Conservation (phyloP, 2,888 invertebrate genomes). For the Xestia sexstrigata region DNA sequence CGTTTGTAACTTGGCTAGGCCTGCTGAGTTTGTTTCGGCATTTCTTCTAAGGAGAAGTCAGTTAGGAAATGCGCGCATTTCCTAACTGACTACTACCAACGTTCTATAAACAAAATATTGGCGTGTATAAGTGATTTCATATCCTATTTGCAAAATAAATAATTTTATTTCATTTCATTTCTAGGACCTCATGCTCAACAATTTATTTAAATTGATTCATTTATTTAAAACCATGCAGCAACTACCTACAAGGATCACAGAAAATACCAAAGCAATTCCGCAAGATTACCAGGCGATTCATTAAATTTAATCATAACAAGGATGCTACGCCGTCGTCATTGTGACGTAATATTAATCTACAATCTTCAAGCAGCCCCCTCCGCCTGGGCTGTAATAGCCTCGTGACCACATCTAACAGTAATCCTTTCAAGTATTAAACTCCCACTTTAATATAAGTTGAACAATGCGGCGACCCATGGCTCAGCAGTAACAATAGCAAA, state of each 20-base stretch:
- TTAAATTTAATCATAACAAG: slow-evolving; percentile 69
- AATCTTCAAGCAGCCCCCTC: slow-evolving; percentile 69
- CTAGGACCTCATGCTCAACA: background rate
- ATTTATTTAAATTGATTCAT: slow-evolving; percentile 1
- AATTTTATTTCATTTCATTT: too few species aligned
- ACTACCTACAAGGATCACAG: slow-evolving; percentile 38
- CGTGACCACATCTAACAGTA: slow-evolving; percentile 83
- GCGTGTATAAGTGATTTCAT: too few species aligned
- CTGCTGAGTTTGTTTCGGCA: too few species aligned
- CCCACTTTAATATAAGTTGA: slow-evolving; percentile 87
- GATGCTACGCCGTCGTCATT: slow-evolving; percentile 60
- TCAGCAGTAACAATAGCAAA: slow-evolving; percentile 86
- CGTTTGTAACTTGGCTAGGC: too few species aligned
- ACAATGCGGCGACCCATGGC: slow-evolving; percentile 85
- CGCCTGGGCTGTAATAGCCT: slow-evolving; percentile 74
- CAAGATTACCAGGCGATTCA: slow-evolving; percentile 65
- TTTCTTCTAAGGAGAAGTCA: too few species aligned
- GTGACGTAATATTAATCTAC: slow-evolving; percentile 76
- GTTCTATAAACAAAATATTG: too few species aligned
- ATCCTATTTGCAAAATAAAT: too few species aligned
- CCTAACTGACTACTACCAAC: too few species aligned
- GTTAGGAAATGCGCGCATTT: too few species aligned
- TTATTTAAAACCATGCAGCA: slow-evolving; percentile 14
- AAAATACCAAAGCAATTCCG: slow-evolving; percentile 49
- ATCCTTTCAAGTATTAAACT: slow-evolving; percentile 88